phyloP scores from a whole-genome alignment of 1,140 invertebrate genomes.

The Whitmania pigra region DNA sequence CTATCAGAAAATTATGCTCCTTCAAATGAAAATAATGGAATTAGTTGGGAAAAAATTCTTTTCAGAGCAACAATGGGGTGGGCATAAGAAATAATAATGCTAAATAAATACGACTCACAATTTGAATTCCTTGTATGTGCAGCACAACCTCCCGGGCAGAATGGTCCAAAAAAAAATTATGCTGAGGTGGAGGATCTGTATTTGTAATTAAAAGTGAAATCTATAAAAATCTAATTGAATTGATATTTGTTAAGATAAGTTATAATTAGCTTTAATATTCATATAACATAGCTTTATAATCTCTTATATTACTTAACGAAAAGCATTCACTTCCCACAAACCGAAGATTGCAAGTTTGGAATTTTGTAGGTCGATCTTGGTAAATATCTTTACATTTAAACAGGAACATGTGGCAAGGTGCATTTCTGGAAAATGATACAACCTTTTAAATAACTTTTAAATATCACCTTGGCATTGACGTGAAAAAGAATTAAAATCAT shows the following conservation, averaged over 20 bases:
- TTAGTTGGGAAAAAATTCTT: too few relatives aligned
- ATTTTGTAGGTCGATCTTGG: not conserved
- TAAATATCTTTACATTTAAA: slow-evolving; percentile 4
- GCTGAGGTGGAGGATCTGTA: not conserved
- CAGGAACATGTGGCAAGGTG: not conserved
- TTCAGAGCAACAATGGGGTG: not conserved
- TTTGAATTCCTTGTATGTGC: not conserved
- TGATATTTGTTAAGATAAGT: too few relatives aligned
- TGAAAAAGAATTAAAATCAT: too few relatives aligned
- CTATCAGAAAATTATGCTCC: slow-evolving; percentile 10
- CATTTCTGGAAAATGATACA: not conserved
- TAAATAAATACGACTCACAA: not conserved
- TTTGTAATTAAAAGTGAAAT: not conserved
- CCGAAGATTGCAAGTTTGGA: not conserved
- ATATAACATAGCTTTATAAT: not conserved
- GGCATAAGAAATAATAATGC: not conserved
- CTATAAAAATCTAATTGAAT: too few relatives aligned
- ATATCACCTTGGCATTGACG: too few relatives aligned
- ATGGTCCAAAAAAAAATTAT: not conserved
- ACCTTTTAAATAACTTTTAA: too few relatives aligned
- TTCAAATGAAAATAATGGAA: not conserved
- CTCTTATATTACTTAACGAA: not conserved
- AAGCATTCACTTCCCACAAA: not conserved
- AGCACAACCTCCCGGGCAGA: not conserved
- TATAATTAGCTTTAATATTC: not conserved